These are phyloP conservation scores for Trichogramma dendrolimi DNA, from an alignment of 2,888 invertebrate species.

Conservation along the genomic window DNA sequence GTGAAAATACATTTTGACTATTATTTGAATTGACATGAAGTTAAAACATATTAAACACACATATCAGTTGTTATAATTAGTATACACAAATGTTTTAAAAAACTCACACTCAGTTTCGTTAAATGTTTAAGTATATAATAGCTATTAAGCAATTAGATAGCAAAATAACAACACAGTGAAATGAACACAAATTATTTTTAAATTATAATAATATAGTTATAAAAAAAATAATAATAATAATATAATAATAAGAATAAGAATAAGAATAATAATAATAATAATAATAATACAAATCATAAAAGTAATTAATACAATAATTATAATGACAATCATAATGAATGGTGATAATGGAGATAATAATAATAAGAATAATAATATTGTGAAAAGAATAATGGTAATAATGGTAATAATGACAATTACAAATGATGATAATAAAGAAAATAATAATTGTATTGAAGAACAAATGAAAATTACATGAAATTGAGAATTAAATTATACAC, in stretches of 20 bases:
- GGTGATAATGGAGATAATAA: constrained; percentile 32
- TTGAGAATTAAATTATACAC: too few species aligned
- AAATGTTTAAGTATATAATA: too few species aligned
- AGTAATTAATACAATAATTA: constrained; percentile 33
- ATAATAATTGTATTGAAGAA: constrained; percentile 24
- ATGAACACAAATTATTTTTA: constrained; percentile 33
- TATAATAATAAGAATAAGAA: constrained; percentile 31
- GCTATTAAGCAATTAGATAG: too few species aligned
- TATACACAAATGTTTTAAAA: too few species aligned
- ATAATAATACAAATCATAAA: constrained; percentile 35
- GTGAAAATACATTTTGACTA: too few species aligned
- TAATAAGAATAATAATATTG: constrained; percentile 4
- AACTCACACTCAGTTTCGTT: too few species aligned
- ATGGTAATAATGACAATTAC: too few species aligned
- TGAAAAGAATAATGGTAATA: constrained; percentile 23
- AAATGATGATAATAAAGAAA: constrained; percentile 19
- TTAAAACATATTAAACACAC: constrained; percentile 31
- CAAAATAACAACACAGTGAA: constrained; percentile 19
- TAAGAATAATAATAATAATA: constrained; percentile 37
- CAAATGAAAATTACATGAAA: constrained; percentile 1
- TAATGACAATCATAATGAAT: constrained; percentile 32
- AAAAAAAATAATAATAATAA: constrained; percentile 31
- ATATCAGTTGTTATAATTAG: constrained; percentile 20
- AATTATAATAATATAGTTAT: constrained; percentile 32
- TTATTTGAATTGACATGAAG: too few species aligned